Conservation (phyloP, 2,113 vertebrate species). For the Pica pica region DNA sequence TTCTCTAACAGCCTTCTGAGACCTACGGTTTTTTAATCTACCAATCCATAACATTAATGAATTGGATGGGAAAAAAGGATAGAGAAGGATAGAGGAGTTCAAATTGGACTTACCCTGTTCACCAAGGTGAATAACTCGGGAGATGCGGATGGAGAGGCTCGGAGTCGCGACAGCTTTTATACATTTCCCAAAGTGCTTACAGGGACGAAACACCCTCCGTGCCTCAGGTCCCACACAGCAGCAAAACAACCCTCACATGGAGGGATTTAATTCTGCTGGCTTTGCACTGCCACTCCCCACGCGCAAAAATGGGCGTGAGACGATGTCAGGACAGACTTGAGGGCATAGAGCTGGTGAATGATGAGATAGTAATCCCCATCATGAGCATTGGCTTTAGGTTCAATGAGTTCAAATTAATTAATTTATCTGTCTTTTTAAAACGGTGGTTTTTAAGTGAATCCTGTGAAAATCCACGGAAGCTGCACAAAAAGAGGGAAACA, state of each 20-base stretch:
- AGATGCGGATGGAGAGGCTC: background rate
- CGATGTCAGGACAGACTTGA: background rate
- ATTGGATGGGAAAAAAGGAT: too few species aligned
- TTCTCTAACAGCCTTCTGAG: background rate
- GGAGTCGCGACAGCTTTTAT: background rate
- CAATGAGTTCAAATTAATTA: background rate
- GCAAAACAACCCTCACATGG: background rate
- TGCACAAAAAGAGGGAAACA: background rate
- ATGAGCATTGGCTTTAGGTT: background rate
- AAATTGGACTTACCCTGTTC: background rate
- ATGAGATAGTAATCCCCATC: background rate
- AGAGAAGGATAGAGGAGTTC: background rate
- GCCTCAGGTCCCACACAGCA: background rate
- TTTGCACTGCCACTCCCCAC: conserved; percentile 11
- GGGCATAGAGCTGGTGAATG: background rate
- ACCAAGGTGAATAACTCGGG: background rate
- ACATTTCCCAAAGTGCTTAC: background rate
- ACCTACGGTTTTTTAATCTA: background rate
- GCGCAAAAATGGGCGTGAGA: background rate
- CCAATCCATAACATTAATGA: background rate
- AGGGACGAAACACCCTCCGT: background rate
- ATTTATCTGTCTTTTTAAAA: background rate
- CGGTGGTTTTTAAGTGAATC: background rate
- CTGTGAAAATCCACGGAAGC: rapidly evolving
- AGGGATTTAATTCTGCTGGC: conserved; percentile 1